These are phyloP conservation scores for Hetaerina americana DNA, from an alignment of 1,140 invertebrate genomes.

Conservation along the genomic window DNA sequence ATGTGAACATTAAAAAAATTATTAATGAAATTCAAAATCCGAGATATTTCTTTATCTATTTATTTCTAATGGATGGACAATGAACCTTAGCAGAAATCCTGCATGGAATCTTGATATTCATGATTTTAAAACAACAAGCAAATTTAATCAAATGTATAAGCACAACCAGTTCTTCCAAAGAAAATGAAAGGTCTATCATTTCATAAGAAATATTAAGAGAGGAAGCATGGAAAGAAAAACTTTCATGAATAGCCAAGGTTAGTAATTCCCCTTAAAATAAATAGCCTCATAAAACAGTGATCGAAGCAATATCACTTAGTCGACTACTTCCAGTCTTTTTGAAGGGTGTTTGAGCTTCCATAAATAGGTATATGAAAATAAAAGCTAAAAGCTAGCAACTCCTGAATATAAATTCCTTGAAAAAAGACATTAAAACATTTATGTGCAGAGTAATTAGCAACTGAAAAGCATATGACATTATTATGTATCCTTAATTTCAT, in stretches of 20 bases:
- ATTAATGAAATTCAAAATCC: too few relatives aligned
- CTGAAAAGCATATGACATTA: background rate
- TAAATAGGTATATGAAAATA: background rate
- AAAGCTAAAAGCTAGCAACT: background rate
- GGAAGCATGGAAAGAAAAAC: background rate
- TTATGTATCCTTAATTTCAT: background rate
- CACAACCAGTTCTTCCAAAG: background rate
- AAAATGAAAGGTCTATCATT: background rate
- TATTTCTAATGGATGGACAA: too few relatives aligned
- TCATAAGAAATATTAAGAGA: background rate
- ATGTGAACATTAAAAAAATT: too few relatives aligned
- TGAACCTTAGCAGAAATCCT: too few relatives aligned
- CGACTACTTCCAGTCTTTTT: background rate
- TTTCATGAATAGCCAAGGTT: background rate
- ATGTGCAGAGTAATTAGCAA: constrained; percentile 4
- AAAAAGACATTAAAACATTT: background rate
- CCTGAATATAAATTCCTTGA: background rate
- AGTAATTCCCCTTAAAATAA: background rate
- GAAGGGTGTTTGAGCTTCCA: background rate
- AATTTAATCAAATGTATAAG: background rate
- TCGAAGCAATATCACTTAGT: background rate
- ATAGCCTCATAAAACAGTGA: background rate
- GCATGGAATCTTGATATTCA: too few relatives aligned
- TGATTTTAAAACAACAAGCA: too few relatives aligned
- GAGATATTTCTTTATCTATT: too few relatives aligned